Evolutionary conservation across 1,140 invertebrate genomes (phyloP), one percentile per base, ranked within the genome.

Genomic region (Heterodera carotae): DNA sequence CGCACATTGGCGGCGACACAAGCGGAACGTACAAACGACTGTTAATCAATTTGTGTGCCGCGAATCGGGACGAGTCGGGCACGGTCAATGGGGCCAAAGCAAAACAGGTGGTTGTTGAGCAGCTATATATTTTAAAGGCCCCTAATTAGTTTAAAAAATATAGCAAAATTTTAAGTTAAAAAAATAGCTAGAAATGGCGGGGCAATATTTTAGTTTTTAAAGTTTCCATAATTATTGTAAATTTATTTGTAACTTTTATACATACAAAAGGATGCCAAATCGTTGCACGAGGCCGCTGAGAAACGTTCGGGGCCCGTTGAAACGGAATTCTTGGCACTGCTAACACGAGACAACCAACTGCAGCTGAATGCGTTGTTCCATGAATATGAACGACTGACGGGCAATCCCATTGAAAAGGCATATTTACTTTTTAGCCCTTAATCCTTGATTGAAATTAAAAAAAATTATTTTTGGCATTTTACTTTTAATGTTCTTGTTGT

Each of bases 21-120:
- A 96, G 94, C 4, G 96, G 94, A 2, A 91, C 93, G 86, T 97
- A 97, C 89, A 93, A 93, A 88, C 91, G 94, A 72, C 89, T 98
- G 4, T 91, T 96, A 68, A 92, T 97, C 27, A 88, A 89, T 36
- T 82, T 87, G n/a, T 85, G 82, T 68, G 82, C 79, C 43, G 84
- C 84, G 81, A 79, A 83, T 70, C 69, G 89, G 85, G 85, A 85
- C 85, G 85, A 89, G 83, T 39, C 75, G 72, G 56, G 81, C 81
- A 34, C 80, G 85, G 78, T 77, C 75, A 80, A 75, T 85, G 56
- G 84, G 84, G 25, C 81, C 80, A 39, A 84, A 66, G 82, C 82
- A 31, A 84, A 82, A 70, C 80, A 79, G 64, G 80, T 81, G n/a
- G n/a, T n/a, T n/a, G n/a, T n/a, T n/a, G n/a, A n/a, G n/a, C n/a